Base-by-base conservation (phyloP, 2,113 vertebrate species). In the Seriola dumerili region DNA sequence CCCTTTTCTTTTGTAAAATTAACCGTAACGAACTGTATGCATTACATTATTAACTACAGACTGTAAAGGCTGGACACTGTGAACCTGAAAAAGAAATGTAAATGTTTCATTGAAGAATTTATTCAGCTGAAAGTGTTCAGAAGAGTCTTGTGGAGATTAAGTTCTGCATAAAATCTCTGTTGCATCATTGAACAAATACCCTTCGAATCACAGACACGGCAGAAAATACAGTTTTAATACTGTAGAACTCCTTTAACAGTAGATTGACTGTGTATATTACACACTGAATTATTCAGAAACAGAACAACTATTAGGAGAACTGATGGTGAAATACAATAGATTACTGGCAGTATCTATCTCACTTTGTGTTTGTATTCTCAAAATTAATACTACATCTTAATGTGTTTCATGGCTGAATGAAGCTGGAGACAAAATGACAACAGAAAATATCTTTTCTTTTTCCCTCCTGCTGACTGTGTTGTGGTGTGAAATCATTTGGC, bases 91-190 rank as follows among this genome's bases (percentile, higher is more conserved):
- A n/a, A 52, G 5, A 71, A 61, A 52, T 48, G 57, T 14, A 17
- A 71, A 67, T 50, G 40, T 61, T 69, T 74, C 29, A 62, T 8
- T 23, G 16, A 68, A 48, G 8, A 80, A 63, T 46, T 11, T 61
- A 44, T 65, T 67, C 5, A 48, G 23, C 21, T 50, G 8, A 42
- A 76, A 46, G 36, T 25, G 36, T 72, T 62, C 8, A 44, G 40
- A 78, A 8, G 14, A 71, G 58, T 62, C 17, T 32, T 57, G n/a
- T n/a, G 7, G 46, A 54, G 7, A 59, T 57, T 10, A 65, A 59
- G 21, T 19, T 74, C 5, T 38, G 67, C 75, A 50, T 34, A 17
- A 79, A 78, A 63, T 57, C 5, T 72, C 10, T 10, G 10, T 19
- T 1, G 3, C 29, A 59, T 32, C 48, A 36, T 52, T 68, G 12